Base-by-base conservation (phyloP, 1,140 invertebrate species). In the Lepidurus packardi region DNA sequence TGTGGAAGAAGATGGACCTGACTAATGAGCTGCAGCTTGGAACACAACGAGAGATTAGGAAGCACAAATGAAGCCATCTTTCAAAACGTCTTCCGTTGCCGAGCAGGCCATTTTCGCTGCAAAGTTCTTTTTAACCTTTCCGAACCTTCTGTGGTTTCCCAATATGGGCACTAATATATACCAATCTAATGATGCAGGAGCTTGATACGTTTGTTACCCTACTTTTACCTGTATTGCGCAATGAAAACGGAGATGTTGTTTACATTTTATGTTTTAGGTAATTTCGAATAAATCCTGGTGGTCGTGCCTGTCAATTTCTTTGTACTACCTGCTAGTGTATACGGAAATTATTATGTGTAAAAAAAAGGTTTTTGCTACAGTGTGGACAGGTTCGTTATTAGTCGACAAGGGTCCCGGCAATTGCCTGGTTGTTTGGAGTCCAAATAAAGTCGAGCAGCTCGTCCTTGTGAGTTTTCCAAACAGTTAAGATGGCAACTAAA, bases 401-500 rank as follows among this genome's bases (percentile, higher is more conserved):
- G 75, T 42, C 75, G 75, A 77, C 75, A 77, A 77, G 47, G 75
- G 43, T 45, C 43, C 42, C 43, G 75, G 43, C 47, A 47, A 77
- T 77, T 77, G 43, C 47, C 75, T 77, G 34, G 16, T 13, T 77
- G 43, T 77, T 77, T 77, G 75, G 75, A 77, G 10, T 77, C 75
- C 75, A 77, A 77, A 77, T 45, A 77, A 47, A 77, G 24, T 34
- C 75, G 53, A 65, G 47, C 75, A 77, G 47, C 43, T 47, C 75
- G 34, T n/a, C 43, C 21, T 77, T 77, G 34, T 42, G 47, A 77
- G 75, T 77, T 77, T 77, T 77, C 75, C 75, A 77, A 77, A 77
- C 75, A 77, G 43, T 77, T 77, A 44, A 77, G 75, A 77, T 77
- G 75, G 75, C 75, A 77, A 77, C 43, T 41, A 77, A 77, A 77